Percentiles rank a stretch among this genome's conserved stretches.
phyloP scores from a whole-genome alignment of 2,113 vertebrate species.

The Pterocles gutturalis region DNA sequence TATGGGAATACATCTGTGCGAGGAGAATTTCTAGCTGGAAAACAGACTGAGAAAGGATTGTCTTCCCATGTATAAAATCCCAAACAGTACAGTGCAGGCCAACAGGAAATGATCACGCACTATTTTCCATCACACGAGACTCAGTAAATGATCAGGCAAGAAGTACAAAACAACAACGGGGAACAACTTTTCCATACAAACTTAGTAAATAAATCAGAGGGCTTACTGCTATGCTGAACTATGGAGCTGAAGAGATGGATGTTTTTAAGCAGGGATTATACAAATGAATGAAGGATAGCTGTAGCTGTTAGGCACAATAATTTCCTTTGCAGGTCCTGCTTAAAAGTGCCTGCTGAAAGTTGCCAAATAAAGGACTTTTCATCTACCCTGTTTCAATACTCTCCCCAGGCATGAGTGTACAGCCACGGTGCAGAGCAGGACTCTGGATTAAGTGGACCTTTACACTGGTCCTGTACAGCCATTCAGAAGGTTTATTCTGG shows the following conservation, averaged over 20 bases:
- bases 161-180: neutral
- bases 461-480: neutral
- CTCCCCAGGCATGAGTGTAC: neutral
- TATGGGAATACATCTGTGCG: neutral
- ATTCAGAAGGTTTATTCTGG: neutral
- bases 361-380: neutral
- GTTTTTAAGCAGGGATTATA: neutral
- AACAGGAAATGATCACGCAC: fast-evolving
- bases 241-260: neutral
- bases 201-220: neutral
- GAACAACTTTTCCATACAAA: neutral
- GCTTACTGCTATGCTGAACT: neutral
- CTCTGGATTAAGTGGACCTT: neutral
- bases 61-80: neutral
- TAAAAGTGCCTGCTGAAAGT: neutral
- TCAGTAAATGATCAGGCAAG: neutral
- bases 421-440: neutral
- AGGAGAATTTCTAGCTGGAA: neutral
- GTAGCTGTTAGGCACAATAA: neutral
- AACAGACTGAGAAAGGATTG: neutral
- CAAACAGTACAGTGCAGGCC: fast-evolving
- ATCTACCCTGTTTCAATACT: neutral
- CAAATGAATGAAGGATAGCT: neutral
- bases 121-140: neutral
- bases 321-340: neutral